Evolutionary conservation across 2,888 invertebrate species (phyloP), one percentile per base, ranked within the genome.

Genomic region (Caprella mutica): DNA sequence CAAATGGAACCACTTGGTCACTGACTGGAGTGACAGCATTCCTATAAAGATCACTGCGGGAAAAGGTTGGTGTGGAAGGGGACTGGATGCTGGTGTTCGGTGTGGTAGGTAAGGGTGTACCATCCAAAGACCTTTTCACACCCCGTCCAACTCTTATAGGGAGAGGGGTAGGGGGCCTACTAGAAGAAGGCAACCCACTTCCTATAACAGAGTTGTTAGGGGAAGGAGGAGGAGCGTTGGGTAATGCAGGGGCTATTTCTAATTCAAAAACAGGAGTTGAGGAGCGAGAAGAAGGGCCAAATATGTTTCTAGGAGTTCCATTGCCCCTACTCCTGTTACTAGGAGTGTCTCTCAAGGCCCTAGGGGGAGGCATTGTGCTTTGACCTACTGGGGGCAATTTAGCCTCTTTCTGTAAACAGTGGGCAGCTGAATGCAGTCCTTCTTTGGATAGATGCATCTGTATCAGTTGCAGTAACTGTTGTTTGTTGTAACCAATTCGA

Each of bases 401-500:
- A 2, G 88, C 90, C 75, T 94, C 93, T 58, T 80, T 79, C 67
- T 84, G 82, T 63, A 94, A 74, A 51, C 78, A 75, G 1, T 78
- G 74, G 0, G 93, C 92, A 14, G 87, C 81, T 53, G 84, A 84
- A 0, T 70, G 59, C 51, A 86, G 77, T 0, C 88, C 93, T 68
- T 65, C 83, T 2, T 81, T 79, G 30, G 81, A 71, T 53, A 97
- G 77, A 75, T 96, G 93, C 56, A 88, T 85, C 69, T 89, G 83
- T 46, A 98, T 92, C 12, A 98, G 76, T 71, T 92, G 89, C 67
- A 92, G 80, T 33, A 98, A 76, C 72, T 98, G 94, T 43, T 85
- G 82, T 71, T 92, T 90, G 73, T 94, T 91, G 77, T 88, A 98
- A 69, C 85, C 85, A 60, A 98, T 96, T 65, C 86, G 83, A 0